phyloP scores from a whole-genome alignment of 1,140 invertebrate species.

The Eumeta japonica region DNA sequence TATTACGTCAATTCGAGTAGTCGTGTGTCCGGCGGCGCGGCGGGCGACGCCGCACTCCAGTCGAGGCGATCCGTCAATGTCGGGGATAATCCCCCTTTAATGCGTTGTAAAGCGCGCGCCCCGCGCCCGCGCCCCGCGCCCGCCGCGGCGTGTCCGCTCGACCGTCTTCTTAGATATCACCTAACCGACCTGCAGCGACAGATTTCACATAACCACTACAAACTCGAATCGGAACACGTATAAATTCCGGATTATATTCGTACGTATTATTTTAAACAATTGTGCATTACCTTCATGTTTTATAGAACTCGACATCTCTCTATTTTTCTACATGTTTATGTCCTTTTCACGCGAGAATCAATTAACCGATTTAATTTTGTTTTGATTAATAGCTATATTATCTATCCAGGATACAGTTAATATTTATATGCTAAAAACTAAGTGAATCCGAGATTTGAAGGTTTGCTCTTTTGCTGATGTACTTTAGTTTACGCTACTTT shows the following conservation, averaged over 20 bases:
- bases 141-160: slow-evolving; percentile 18
- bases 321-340: no score
- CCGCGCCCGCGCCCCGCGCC: slow-evolving; percentile 9
- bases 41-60: slow-evolving; percentile 12
- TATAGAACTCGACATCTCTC: neutral
- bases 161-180: neutral
- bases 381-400: no score
- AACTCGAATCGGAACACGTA: no score
- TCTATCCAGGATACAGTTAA: no score
- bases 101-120: slow-evolving; percentile 19
- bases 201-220: no score
- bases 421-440: no score
- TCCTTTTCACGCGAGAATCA: no score
- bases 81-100: slow-evolving; percentile 22
- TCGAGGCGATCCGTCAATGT: slow-evolving; percentile 25
- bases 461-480: no score
- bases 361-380: no score
- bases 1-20: slow-evolving; percentile 23
- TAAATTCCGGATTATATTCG: neutral
- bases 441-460: no score
- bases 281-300: neutral
- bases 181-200: neutral
- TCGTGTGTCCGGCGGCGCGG: slow-evolving; percentile 11
- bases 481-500: no score
- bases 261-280: neutral